Base-by-base conservation (phyloP, 2,113 vertebrate species). In the Perca schrenkii region DNA sequence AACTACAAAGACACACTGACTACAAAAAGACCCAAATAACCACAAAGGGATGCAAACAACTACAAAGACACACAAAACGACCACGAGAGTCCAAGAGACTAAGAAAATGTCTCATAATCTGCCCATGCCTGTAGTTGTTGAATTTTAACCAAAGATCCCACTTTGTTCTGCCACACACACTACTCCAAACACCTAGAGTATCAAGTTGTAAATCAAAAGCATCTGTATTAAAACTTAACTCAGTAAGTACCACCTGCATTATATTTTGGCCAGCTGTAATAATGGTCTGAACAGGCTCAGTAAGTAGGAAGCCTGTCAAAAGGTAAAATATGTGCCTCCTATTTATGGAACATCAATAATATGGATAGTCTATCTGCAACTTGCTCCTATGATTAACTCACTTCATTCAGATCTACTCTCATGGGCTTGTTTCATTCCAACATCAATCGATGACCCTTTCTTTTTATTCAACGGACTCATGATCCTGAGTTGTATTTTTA, bases 351-450 rank as follows among this genome's bases (percentile, higher is more conserved):
- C 84, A 81, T 94, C 92, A 84, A 94, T 95, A 94, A 63, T 94
- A 92, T 94, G 67, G 92, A 94, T 66, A 54, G 89, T 84, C 65
- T 82, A 89, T 92, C 92, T 57, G 56, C 85, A 89, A 79, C 90
- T 86, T 86, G 89, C 82, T 90, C 77, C 72, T 90, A 86, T 95
- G 92, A 95, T 95, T 92, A 94, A 95, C 90, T 94, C 83, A 77
- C 88, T 92, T 92, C 86, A 92, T 94, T 93, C 69, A 60, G 80
- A 84, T 84, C 80, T 84, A 77, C 88, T 90, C 89, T 91, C 89
- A 67, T 36, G 79, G 87, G 88, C 62, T 90, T 89, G 77, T 88
- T 91, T 91, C 87, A 77, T 81, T 79, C 73, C 86, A 40, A 82
- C 80, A 47, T 21, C 63, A 79, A 89, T 93, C 91, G 69, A 90